A percentile compares a stretch with the other conserved stretches of the same genome.
Evolutionary conservation across 2,113 vertebrate species (phyloP).

Genomic region (Vulpes vulpes): DNA sequence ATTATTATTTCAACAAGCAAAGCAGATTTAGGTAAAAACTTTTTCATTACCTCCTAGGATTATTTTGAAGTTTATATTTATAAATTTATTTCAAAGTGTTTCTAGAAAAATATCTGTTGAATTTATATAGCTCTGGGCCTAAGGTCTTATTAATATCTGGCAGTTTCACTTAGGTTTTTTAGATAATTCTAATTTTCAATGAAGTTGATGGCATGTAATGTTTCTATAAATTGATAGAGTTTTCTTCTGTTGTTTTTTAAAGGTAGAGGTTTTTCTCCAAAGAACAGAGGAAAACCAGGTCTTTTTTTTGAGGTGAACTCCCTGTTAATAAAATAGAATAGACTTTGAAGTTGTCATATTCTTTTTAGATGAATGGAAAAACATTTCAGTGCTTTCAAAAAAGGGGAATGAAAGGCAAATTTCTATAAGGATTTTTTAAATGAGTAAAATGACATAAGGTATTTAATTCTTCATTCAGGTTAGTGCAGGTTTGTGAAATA

Average conservation of each 20-base stretch:
- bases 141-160: not conserved
- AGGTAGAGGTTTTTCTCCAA: not conserved
- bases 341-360: not conserved
- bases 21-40: not conserved
- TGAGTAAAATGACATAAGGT: not conserved
- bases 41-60: not conserved
- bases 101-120: not conserved
- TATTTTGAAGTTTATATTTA: constrained; percentile 18
- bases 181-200: not conserved
- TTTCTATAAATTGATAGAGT: not conserved
- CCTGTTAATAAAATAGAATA: not conserved
- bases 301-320: not conserved
- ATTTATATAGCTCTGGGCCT: not conserved
- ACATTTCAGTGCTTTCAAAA: not conserved
- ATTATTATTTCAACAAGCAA: not conserved
- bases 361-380: constrained; percentile 28
- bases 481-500: not conserved
- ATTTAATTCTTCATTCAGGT: not conserved
- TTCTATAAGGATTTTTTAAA: not conserved
- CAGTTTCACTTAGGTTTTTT: constrained; percentile 26
- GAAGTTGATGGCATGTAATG: not conserved
- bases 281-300: not conserved
- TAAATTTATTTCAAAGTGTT: not conserved
- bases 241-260: not conserved
- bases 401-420: not conserved